A percentile compares a stretch with the other conserved stretches of the same genome.
Conservation (phyloP, 2,888 invertebrate genomes). For the Amphiduros pacificus region DNA sequence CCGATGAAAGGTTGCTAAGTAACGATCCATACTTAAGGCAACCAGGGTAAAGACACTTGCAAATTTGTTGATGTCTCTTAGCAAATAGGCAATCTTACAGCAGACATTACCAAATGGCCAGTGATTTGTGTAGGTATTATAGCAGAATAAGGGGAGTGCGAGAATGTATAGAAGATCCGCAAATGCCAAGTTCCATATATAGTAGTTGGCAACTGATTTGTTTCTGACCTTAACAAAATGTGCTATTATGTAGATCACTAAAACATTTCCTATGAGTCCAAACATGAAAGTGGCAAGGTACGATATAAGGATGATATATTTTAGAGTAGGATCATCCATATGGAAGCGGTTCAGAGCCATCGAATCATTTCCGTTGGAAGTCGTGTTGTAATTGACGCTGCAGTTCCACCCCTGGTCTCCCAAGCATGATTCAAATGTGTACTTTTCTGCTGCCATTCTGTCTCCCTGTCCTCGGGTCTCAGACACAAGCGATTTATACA, state of each 20-base stretch:
- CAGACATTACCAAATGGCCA: conserved; percentile 18
- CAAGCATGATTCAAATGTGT: too few relatives aligned
- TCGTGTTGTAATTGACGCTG: too few relatives aligned
- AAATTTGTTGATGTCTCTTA: conserved; percentile 23
- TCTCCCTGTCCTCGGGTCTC: too few relatives aligned
- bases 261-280: conserved; percentile 13
- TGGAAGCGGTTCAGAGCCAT: too few relatives aligned
- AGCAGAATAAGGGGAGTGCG: conserved; percentile 23
- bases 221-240: conserved; percentile 4
- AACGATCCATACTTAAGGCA: conserved; percentile 26
- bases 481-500: too few relatives aligned
- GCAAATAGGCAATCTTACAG: conserved; percentile 22
- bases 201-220: conserved; percentile 26
- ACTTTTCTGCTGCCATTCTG: too few relatives aligned
- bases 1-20: conserved; percentile 20
- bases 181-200: conserved; percentile 23
- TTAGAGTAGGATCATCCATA: background rate
- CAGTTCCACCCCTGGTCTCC: too few relatives aligned
- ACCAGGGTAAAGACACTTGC: conserved; percentile 26
- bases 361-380: too few relatives aligned
- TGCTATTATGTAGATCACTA: conserved; percentile 21
- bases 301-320: conserved; percentile 11
- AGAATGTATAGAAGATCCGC: conserved; percentile 21
- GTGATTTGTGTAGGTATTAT: conserved; percentile 17
- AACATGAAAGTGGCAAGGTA: conserved; percentile 16